These are phyloP conservation scores for Macrobrachium nipponense DNA, from an alignment of 1,140 invertebrate genomes.

Conservation along the genomic window DNA sequence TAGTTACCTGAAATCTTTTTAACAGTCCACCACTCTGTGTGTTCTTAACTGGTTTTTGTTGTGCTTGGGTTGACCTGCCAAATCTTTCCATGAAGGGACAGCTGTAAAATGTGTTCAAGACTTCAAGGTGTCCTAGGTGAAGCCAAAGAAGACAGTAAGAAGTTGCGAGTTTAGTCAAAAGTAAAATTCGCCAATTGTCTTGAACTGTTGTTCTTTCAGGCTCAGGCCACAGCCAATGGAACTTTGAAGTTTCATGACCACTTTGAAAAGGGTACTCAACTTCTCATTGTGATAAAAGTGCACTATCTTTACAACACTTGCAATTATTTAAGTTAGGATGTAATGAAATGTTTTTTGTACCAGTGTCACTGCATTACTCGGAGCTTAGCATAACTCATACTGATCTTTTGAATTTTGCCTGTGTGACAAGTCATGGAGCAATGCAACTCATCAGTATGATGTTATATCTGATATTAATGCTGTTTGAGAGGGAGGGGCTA, in stretches of 20 bases:
- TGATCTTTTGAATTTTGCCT: neutral
- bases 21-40: constrained; percentile 1
- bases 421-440: constrained; percentile 13
- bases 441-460: neutral
- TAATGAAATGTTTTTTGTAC: constrained; percentile 18
- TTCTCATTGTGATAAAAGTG: constrained; percentile 8
- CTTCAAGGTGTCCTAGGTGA: too few species aligned
- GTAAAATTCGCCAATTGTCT: too few species aligned
- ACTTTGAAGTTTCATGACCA: neutral
- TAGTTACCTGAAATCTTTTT: neutral
- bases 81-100: too few species aligned
- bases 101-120: too few species aligned
- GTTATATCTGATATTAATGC: constrained; percentile 16
- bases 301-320: constrained; percentile 29
- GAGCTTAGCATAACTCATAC: constrained; percentile 23
- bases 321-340: constrained; percentile 1
- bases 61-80: too few species aligned
- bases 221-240: too few species aligned
- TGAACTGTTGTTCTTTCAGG: too few species aligned
- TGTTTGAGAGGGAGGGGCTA: constrained; percentile 7
- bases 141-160: too few species aligned
- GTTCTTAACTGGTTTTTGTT: neutral
- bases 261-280: constrained; percentile 30
- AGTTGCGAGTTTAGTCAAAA: too few species aligned
- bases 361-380: constrained; percentile 39